A percentile compares a stretch with the other conserved stretches of the same genome.
phyloP scores from a whole-genome alignment of 2,113 vertebrate genomes.

The Hippoglossus stenolepis region DNA sequence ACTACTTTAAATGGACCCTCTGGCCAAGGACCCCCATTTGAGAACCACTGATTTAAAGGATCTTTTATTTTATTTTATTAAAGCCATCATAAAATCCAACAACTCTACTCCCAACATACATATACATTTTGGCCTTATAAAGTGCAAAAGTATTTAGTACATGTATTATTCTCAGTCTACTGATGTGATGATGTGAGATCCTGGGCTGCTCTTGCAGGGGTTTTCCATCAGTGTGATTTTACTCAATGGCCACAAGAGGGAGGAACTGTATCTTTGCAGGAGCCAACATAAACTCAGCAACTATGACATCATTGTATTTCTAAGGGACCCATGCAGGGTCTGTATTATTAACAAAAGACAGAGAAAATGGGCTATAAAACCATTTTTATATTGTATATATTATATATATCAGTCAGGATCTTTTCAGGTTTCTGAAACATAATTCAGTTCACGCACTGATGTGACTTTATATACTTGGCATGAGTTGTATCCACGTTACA shows the following conservation, averaged over 20 bases:
- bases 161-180: not conserved
- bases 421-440: not conserved
- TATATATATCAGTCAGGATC: too few relatives aligned
- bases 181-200: slow-evolving; percentile 2
- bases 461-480: not conserved
- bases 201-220: not conserved
- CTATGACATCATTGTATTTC: not conserved
- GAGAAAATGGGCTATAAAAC: not conserved
- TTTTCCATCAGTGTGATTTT: slow-evolving; percentile 12
- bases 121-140: not conserved
- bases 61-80: not conserved
- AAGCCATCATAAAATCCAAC: not conserved
- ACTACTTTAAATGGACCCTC: too few relatives aligned
- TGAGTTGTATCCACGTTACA: not conserved
- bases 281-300: not conserved
- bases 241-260: slow-evolving; percentile 55
- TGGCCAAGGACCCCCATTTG: not conserved
- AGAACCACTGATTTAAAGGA: not conserved
- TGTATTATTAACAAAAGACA: not conserved
- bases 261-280: slow-evolving; percentile 15
- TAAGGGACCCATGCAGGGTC: not conserved
- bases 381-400: too few relatives aligned
- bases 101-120: not conserved
- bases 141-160: not conserved
- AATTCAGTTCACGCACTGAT: not conserved